Base-by-base conservation (phyloP, 2,888 invertebrate species). In the Clitarchus hookeri region DNA sequence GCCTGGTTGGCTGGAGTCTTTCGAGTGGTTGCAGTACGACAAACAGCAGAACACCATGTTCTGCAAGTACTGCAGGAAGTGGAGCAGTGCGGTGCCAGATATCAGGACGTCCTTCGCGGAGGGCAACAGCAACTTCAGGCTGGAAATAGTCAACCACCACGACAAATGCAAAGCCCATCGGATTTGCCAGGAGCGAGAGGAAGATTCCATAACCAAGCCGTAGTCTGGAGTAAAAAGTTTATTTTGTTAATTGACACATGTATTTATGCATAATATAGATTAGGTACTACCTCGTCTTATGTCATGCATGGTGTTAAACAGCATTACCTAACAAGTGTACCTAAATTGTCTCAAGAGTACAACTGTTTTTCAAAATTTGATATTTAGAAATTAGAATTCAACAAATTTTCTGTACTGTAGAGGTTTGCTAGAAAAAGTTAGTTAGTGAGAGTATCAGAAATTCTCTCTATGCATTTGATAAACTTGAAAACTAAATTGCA, bases 71-170 rank as follows among this genome's bases (percentile, higher is more conserved):
- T 96, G 96, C 90, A 93, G 96, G 88, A 95, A 95, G 89, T 96
- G 96, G 95, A 95, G 95, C 85, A 93, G 93, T 84, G 93, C 94
- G 36, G 92, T 95, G 88, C 94, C 95, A 23, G 95, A 95, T 87
- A 95, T 95, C 89, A 93, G 95, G 87, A 96, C 96, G n/a, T 95
- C 95, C 0, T 96, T 96, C 89, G 95, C 95, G n/a, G 95, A 95
- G 89, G 96, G 96, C 86, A 96, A 95, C 89, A 93, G 95, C 84
- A 96, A 96, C 91, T 96, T 96, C 91, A 93, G 96, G 85, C 92
- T 96, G 87, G 96, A 96, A 92, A 96, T 96, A 89, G 94, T 96
- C 84, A 96, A 96, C 91, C 96, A 96, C 91, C 96, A 96, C 90
- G 95, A 96, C 90, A 96, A 95, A 90, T 95, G 95, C 91, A 96